A percentile compares a stretch with the other conserved stretches of the same genome.
phyloP scores from a whole-genome alignment of 2,888 invertebrate genomes.

The Catocala fraxini region DNA sequence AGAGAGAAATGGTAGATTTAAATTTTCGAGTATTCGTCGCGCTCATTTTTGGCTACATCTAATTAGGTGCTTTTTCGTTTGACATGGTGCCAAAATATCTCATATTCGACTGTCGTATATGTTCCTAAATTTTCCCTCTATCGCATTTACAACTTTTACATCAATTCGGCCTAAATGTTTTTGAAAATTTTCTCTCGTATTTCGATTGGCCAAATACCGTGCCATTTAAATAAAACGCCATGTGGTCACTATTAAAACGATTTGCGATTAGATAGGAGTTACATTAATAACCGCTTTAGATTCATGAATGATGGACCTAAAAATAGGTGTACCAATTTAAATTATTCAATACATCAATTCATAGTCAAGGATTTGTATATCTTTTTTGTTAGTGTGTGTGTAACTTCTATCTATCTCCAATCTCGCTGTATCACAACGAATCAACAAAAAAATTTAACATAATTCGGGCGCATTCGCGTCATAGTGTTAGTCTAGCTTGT shows the following conservation, averaged over 20 bases:
- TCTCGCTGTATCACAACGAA: slow-evolving; percentile 16
- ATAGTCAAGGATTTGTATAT: too few relatives aligned
- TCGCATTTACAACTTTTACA: slow-evolving; percentile 22
- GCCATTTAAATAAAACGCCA: slow-evolving; percentile 40
- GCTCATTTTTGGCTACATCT: slow-evolving; percentile 13
- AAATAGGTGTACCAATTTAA: too few relatives aligned
- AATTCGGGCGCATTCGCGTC: slow-evolving; percentile 15
- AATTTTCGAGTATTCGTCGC: not conserved
- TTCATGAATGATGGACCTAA: too few relatives aligned
- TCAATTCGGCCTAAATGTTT: slow-evolving; percentile 51
- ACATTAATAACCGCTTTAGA: not conserved
- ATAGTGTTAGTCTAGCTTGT: slow-evolving; percentile 48
- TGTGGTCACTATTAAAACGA: slow-evolving; percentile 32
- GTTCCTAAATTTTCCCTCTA: slow-evolving; percentile 52
- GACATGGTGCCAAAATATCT: slow-evolving; percentile 22
- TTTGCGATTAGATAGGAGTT: slow-evolving; percentile 18
- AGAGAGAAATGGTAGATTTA: not conserved
- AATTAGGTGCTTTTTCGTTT: slow-evolving; percentile 45
- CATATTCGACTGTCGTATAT: slow-evolving; percentile 36
- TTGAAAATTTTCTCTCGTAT: slow-evolving; percentile 22
- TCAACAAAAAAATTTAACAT: slow-evolving; percentile 5
- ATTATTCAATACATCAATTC: too few relatives aligned
- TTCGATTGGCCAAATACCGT: slow-evolving; percentile 50
- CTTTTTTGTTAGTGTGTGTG: not conserved
- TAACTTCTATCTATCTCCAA: slow-evolving; percentile 7